Percentiles rank a stretch among this genome's conserved stretches.
phyloP scores from a whole-genome alignment of 2,888 invertebrate species.

The Protodeltote pygarga region DNA sequence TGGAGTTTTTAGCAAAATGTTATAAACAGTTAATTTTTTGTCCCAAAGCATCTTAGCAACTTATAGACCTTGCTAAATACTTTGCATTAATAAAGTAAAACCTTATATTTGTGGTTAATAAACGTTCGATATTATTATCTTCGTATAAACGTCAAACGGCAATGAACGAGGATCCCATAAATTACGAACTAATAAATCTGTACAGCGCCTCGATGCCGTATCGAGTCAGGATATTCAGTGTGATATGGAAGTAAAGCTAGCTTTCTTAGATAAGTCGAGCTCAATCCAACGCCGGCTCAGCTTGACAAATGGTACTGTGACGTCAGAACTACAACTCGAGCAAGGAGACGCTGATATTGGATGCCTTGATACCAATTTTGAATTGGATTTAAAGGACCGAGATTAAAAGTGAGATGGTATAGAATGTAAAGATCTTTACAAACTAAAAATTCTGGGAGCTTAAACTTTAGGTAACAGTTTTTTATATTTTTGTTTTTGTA shows the following conservation, averaged over 20 bases:
- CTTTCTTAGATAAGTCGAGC: constrained; percentile 76
- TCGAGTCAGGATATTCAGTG: constrained; percentile 69
- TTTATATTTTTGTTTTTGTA: too few relatives aligned
- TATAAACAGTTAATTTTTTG: too few relatives aligned
- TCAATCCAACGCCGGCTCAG: constrained; percentile 72
- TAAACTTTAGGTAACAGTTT: too few relatives aligned
- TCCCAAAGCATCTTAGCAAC: too few relatives aligned
- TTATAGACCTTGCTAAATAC: too few relatives aligned
- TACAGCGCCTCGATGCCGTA: constrained; percentile 59
- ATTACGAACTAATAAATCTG: constrained; percentile 63
- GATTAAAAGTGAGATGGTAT: constrained; percentile 1
- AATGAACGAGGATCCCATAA: constrained; percentile 50
- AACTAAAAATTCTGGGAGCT: too few relatives aligned
- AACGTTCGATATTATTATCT: constrained; percentile 48
- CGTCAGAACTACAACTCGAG: constrained; percentile 57
- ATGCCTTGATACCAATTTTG: constrained; percentile 34
- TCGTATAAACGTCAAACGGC: constrained; percentile 48
- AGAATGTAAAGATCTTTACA: not conserved
- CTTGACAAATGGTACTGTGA: constrained; percentile 79
- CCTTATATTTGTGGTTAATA: constrained; percentile 42
- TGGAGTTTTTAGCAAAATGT: too few relatives aligned
- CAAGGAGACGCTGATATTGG: constrained; percentile 43
- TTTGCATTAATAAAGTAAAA: too few relatives aligned
- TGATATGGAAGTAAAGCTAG: constrained; percentile 71
- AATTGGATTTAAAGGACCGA: constrained; percentile 10